Evolutionary conservation across 2,888 invertebrate genomes (phyloP), one percentile per base, ranked within the genome.

Genomic region (Pecten maximus): DNA sequence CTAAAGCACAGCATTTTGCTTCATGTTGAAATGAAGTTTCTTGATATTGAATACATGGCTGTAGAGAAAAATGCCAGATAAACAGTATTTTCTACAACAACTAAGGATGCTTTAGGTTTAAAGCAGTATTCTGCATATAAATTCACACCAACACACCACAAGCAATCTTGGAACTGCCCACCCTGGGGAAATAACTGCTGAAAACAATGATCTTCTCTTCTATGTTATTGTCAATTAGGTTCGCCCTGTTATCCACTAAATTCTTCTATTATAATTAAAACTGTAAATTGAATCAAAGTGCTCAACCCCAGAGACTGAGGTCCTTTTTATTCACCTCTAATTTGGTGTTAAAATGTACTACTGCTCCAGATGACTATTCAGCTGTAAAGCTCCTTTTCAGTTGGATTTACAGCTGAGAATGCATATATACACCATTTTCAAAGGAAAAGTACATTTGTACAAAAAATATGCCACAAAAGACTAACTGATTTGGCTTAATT

Each of bases 221-320:
- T 74, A 74, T 74, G 74, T 74, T 8, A 74, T 35, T 35, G 74
- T 74, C 74, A 74, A 74, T 74, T 74, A 74, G 0, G 0, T 60
- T 10, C 10, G 15, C 74, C n/a, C 28, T 15, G 35, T 74, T 74
- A 74, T 28, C 35, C 35, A 10, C 28, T 74, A 28, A 74, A 28
- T 74, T 74, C 74, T 74, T 28, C 35, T 35, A 10, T 74, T 6
- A 74, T 35, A 28, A 19, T 74, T 35, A 28, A 74, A 35, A 28
- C 35, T 74, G 35, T 74, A 74, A 74, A 74, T 74, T 28, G 74
- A 74, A 74, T 74, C 74, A 28, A 35, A 74, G 74, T 74, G 74
- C 74, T 12, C 3, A 15, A 2, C 74, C 35, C 12, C 1, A 3
- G 74, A 35, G 74, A 74, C 35, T 0, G 28, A 10, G 10, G 28